Conservation (phyloP, 2,888 invertebrate genomes). For the Ochropleura leucogaster region DNA sequence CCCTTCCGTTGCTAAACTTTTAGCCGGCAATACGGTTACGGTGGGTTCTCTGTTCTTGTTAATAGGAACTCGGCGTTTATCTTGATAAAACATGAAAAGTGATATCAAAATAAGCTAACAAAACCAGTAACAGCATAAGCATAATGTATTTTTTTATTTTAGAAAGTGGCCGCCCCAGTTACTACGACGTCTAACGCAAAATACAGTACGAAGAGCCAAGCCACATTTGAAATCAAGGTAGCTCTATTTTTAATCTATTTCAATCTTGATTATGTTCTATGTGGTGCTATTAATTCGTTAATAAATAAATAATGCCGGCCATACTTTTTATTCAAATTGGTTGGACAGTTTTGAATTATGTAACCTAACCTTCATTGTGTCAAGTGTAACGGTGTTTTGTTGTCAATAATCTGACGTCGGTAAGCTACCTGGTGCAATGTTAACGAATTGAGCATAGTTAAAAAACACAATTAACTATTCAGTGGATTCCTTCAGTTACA, state of each 20-base stretch:
- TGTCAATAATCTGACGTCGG: conserved; percentile 49
- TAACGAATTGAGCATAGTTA: conserved; percentile 7
- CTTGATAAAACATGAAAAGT: conserved; percentile 14
- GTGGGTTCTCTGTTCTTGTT: conserved; percentile 71
- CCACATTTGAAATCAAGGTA: conserved; percentile 91
- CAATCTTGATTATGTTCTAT: conserved; percentile 2
- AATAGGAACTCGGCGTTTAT: conserved; percentile 22
- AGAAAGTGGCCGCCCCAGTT: conserved; percentile 83
- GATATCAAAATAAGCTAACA: conserved; percentile 1
- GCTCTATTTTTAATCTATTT: conserved; percentile 28
- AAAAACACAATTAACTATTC: not conserved
- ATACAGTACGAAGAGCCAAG: conserved; percentile 91
- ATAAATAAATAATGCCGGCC: conserved; percentile 17
- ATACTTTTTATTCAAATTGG: conserved; percentile 21
- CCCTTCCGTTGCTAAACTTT: conserved; percentile 81
- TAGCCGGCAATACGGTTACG: conserved; percentile 78
- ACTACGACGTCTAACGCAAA: conserved; percentile 85
- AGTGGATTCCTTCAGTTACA: not conserved
- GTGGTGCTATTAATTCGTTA: not conserved
- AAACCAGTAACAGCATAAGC: not conserved
- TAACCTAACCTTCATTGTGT: conserved; percentile 88
- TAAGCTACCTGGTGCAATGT: conserved; percentile 27
- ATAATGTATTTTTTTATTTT: conserved; percentile 65
- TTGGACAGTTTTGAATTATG: conserved; percentile 77
- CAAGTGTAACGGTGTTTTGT: conserved; percentile 75